A percentile compares a stretch with the other conserved stretches of the same genome.
Evolutionary conservation across 2,888 invertebrate species (phyloP).

Genomic region (Neoascia interrupta): DNA sequence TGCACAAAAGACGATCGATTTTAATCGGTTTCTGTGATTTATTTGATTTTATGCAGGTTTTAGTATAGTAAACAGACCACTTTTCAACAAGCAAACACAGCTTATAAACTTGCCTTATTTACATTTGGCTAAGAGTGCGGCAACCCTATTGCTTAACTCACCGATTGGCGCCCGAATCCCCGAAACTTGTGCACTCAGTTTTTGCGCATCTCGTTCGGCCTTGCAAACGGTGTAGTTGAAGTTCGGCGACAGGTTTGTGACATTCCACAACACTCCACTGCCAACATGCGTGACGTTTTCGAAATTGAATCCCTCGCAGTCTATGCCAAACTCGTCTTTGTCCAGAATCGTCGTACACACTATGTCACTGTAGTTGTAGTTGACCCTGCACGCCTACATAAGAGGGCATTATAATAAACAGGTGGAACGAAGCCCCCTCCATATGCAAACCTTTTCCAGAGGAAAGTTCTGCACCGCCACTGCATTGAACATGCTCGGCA

Average conservation of each 20-base stretch:
- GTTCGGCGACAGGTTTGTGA: slow-evolving; percentile 70
- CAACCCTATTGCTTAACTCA: slow-evolving; percentile 69
- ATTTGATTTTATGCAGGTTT: too few relatives aligned
- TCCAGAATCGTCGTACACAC: slow-evolving; percentile 77
- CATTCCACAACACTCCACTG: slow-evolving; percentile 63
- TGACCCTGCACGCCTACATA: slow-evolving; percentile 76
- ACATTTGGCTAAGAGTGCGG: too few relatives aligned
- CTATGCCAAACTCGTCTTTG: slow-evolving; percentile 75
- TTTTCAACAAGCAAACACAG: too few relatives aligned
- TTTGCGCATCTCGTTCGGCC: slow-evolving; percentile 78
- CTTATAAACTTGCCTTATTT: too few relatives aligned
- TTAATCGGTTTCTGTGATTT: too few relatives aligned
- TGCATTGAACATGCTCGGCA: slow-evolving; percentile 76
- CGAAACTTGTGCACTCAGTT: slow-evolving; percentile 75
- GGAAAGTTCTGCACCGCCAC: slow-evolving; percentile 78
- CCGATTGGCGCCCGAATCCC: slow-evolving; percentile 79
- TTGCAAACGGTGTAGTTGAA: slow-evolving; percentile 78
- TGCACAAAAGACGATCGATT: too few relatives aligned
- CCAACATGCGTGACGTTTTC: slow-evolving; percentile 74
- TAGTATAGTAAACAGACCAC: too few relatives aligned
- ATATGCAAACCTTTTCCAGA: slow-evolving; percentile 74
- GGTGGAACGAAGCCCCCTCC: too few relatives aligned
- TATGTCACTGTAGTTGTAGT: slow-evolving; percentile 75
- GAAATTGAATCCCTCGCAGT: slow-evolving; percentile 75
- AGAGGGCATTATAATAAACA: background rate